Evolutionary conservation across 2,888 invertebrate species (phyloP), one percentile per base, ranked within the genome.

Genomic region (Epistrophe eligans): DNA sequence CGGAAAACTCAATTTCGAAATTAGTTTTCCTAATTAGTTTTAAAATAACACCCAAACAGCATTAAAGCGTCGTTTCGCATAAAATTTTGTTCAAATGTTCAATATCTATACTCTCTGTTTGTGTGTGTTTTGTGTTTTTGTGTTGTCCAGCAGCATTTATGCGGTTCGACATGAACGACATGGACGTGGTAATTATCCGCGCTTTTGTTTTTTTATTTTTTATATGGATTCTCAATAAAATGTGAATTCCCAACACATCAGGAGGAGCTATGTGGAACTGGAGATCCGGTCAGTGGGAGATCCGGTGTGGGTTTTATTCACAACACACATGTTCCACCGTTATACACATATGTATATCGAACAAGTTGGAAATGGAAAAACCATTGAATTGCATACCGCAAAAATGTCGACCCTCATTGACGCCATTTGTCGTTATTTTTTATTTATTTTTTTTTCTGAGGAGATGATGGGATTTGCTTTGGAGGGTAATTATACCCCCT

Each of bases 1-100:
- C 71, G 87, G 88, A 88, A 88, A 88, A 88, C 88, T 88, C 88
- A 88, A 88, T 88, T 88, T 88, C 79, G 84, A 88, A 88, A 88
- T 88, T 88, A 83, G 88, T 87, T 83, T 87, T 87, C 74, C 88
- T 88, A 88, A 88, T 88, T 88, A 88, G 88, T 88, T 88, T 88
- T 88, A 88, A 88, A 88, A 88, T 88, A 88, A 88, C 88, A 88
- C 84, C 88, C 84, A 88, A 88, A 84, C 79, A 84, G 77, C 77
- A 84, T 88, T 84, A 80, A 80, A 84, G 77, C 84, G 72, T 83
- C 83, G 64, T 80, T 88, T 77, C 79, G 67, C 40, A 83, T 83
- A 77, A 88, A 88, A 70, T 60, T 60, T 2, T 73, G 79, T 67
- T 76, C 52, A 58, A 60, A 76, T 81, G 72, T 43, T 62, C 60